Evolutionary conservation across 2,113 vertebrate species (phyloP).

Genomic region (Triplophysa tibetana): DNA sequence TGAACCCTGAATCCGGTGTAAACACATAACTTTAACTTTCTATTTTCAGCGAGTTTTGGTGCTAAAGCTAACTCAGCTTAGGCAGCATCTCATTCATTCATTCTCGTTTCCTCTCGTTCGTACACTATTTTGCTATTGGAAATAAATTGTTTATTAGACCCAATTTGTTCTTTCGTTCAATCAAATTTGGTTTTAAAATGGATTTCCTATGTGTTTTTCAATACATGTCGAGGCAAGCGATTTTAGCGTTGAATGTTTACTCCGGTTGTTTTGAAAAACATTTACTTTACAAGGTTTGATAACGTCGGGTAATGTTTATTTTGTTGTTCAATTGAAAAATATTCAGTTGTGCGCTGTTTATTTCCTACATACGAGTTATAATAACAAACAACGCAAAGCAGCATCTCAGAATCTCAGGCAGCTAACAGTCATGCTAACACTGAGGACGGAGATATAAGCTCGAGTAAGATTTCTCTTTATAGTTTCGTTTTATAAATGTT

Average conservation of each 20-base stretch:
- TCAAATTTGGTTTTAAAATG: not conserved
- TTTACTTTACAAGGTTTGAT: not conserved
- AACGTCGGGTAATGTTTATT: not conserved
- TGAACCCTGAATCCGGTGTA: not conserved
- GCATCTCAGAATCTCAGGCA: not conserved
- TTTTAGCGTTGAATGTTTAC: not conserved
- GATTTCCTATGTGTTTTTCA: not conserved
- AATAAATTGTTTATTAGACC: not conserved
- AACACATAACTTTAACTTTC: not conserved
- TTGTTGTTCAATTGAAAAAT: not conserved
- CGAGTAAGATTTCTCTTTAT: too few species aligned
- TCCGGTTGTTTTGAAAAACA: not conserved
- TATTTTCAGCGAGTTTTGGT: not conserved
- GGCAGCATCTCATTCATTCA: not conserved
- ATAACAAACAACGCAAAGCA: not conserved
- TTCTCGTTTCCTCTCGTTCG: not conserved
- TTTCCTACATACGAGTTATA: too few species aligned
- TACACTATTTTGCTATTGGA: not conserved
- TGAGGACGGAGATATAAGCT: too few species aligned
- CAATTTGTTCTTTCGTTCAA: not conserved
- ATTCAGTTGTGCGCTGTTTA: too few species aligned
- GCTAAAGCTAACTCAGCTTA: constrained; percentile 4
- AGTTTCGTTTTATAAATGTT: too few species aligned
- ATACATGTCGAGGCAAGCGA: not conserved
- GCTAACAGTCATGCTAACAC: not conserved